phyloP scores from a whole-genome alignment of 2,113 vertebrate genomes.

The Puntigrus tetrazona region DNA sequence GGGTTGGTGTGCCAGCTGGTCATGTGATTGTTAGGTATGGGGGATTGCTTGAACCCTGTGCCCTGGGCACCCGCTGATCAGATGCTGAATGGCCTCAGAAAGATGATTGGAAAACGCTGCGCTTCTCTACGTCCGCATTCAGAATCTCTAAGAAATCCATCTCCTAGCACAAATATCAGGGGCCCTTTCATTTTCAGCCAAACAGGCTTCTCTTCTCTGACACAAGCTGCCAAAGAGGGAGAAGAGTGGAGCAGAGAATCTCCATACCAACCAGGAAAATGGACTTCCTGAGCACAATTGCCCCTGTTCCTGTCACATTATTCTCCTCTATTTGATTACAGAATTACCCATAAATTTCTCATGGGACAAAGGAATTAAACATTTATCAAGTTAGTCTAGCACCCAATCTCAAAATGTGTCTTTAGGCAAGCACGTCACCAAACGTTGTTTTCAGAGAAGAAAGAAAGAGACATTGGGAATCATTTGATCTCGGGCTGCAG shows the following conservation, averaged over 20 bases:
- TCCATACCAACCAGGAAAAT: constrained; percentile 20
- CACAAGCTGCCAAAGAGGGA: constrained; percentile 38
- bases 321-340: constrained; percentile 35
- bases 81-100: constrained; percentile 36
- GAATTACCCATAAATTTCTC: constrained; percentile 14
- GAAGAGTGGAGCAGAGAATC: constrained; percentile 6
- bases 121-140: constrained; percentile 44
- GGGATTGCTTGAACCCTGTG: constrained; percentile 27
- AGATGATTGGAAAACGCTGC: constrained; percentile 51
- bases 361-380: constrained; percentile 38
- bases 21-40: constrained; percentile 51
- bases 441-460: neutral
- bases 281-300: neutral
- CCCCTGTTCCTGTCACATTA: constrained; percentile 11
- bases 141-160: constrained; percentile 52
- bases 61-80: constrained; percentile 49
- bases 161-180: constrained; percentile 59
- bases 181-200: constrained; percentile 58
- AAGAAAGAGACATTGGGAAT: neutral
- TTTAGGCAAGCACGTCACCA: neutral
- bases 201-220: constrained; percentile 36
- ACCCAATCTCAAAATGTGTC: constrained; percentile 19
- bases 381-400: constrained; percentile 43
- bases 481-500: neutral
- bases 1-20: constrained; percentile 48